A percentile compares a stretch with the other conserved stretches of the same genome.
Conservation (phyloP, 2,888 invertebrate species). For the Melolontha melolontha region DNA sequence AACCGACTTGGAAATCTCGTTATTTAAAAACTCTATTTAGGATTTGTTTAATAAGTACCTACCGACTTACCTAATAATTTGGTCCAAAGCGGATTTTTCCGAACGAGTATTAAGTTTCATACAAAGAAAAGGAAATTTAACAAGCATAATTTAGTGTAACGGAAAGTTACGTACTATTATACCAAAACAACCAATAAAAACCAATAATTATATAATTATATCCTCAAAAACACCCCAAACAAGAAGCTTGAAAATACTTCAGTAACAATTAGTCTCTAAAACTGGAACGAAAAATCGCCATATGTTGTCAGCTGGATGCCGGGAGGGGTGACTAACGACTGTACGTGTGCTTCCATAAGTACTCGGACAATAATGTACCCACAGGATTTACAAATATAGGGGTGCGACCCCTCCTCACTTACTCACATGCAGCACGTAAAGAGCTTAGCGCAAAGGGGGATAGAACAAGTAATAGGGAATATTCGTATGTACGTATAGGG, state of each 20-base stretch:
- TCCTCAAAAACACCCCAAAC: slow-evolving; percentile 27
- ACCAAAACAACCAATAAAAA: background rate
- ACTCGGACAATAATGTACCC: slow-evolving; percentile 49
- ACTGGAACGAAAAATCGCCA: slow-evolving; percentile 25
- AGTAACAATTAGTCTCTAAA: slow-evolving; percentile 17
- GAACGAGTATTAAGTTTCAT: no score
- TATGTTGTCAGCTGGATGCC: slow-evolving; percentile 13
- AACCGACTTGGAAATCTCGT: no score
- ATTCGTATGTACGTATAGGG: slow-evolving; percentile 7
- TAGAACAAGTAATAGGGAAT: slow-evolving; percentile 11
- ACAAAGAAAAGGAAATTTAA: no score
- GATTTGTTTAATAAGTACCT: no score
- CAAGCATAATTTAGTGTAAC: no score
- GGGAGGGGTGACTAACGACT: slow-evolving; percentile 4
- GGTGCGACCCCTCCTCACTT: slow-evolving; percentile 23
- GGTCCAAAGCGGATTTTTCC: no score
- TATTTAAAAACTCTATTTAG: no score
- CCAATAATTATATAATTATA: slow-evolving; percentile 30
- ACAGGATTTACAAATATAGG: slow-evolving; percentile 52
- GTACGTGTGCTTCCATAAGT: slow-evolving; percentile 30
- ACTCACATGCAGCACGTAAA: slow-evolving; percentile 30
- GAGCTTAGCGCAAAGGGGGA: slow-evolving; percentile 38
- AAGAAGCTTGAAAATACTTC: background rate
- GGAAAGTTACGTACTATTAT: no score
- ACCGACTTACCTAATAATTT: no score